Conservation (phyloP, 2,888 invertebrate species). For the Sycophila texana region DNA sequence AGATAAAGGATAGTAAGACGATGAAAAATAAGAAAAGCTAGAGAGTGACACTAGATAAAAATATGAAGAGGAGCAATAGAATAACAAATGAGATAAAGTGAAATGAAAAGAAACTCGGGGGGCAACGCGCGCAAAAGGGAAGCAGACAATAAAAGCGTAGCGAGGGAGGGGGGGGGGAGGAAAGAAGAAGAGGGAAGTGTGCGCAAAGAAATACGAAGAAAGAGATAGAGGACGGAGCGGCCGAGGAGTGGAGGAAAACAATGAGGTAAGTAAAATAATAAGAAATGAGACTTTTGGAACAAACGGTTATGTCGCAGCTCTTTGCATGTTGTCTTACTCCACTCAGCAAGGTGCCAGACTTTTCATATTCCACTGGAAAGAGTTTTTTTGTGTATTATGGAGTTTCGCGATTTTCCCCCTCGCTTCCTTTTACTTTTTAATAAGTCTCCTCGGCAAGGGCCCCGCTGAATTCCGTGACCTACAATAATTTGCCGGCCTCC, state of each 20-base stretch:
- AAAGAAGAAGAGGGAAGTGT: neutral
- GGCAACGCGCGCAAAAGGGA: neutral
- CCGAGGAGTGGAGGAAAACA: neutral
- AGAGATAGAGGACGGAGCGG: neutral
- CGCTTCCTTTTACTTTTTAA: constrained; percentile 5
- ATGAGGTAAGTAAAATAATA: constrained; percentile 22
- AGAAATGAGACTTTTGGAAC: constrained; percentile 34
- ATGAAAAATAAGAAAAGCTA: neutral
- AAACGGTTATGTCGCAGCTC: neutral
- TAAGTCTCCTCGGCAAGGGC: neutral
- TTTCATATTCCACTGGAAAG: constrained; percentile 15
- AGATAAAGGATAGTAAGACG: neutral
- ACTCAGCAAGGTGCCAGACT: constrained; percentile 10
- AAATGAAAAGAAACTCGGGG: neutral
- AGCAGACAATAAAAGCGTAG: constrained; percentile 8
- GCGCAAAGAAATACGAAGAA: constrained; percentile 2
- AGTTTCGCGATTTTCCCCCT: constrained; percentile 10
- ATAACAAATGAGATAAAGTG: neutral
- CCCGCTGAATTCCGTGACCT: constrained; percentile 17
- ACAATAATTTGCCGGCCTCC: constrained; percentile 18
- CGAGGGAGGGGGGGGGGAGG: neutral
- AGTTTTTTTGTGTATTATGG: constrained; percentile 21
- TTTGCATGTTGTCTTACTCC: constrained; percentile 23
- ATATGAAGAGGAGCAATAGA: neutral
- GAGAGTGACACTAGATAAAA: neutral